phyloP scores from a whole-genome alignment of 2,113 vertebrate genomes.

The Gasterosteus nipponicus region DNA sequence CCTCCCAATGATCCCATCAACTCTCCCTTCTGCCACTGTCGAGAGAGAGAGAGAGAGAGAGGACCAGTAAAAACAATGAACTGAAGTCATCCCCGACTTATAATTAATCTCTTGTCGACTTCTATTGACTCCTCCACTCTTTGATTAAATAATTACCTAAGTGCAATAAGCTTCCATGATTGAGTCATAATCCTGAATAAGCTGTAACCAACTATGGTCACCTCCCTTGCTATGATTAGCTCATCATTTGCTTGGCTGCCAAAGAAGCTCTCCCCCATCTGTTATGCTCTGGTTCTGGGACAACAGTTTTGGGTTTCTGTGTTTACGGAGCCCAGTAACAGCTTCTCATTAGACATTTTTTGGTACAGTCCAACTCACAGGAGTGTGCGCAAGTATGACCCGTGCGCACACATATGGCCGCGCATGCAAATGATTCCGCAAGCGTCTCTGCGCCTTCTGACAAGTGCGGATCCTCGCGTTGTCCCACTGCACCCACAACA shows the following conservation, averaged over 20 bases:
- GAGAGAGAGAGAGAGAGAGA: slow-evolving; percentile 29
- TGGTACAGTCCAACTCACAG: slow-evolving; percentile 12
- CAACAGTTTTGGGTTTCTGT: slow-evolving; percentile 47
- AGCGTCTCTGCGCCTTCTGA: slow-evolving; percentile 59
- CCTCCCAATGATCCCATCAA: slow-evolving; percentile 60
- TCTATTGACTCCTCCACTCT: slow-evolving; percentile 78
- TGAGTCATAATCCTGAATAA: slow-evolving; percentile 81
- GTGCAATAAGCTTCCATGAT: slow-evolving; percentile 76
- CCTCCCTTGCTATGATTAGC: slow-evolving; percentile 58
- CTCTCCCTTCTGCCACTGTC: slow-evolving; percentile 47
- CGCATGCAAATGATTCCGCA: slow-evolving; percentile 65
- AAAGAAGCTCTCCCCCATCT: slow-evolving; percentile 53
- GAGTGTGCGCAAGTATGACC: slow-evolving; percentile 29
- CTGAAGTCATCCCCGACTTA: slow-evolving; percentile 69
- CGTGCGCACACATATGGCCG: slow-evolving; percentile 39
- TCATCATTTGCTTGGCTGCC: slow-evolving; percentile 59
- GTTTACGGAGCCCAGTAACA: slow-evolving; percentile 36
- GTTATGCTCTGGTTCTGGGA: slow-evolving; percentile 47
- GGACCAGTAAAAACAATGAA: slow-evolving; percentile 64
- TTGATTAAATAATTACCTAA: slow-evolving; percentile 84
- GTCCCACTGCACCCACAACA: slow-evolving; percentile 33
- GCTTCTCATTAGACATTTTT: slow-evolving; percentile 47
- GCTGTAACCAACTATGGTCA: slow-evolving; percentile 69
- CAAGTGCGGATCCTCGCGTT: slow-evolving; percentile 61
- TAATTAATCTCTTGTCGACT: slow-evolving; percentile 79